phyloP scores from a whole-genome alignment of 2,113 vertebrate species.

The Nycticryphes semicollaris region DNA sequence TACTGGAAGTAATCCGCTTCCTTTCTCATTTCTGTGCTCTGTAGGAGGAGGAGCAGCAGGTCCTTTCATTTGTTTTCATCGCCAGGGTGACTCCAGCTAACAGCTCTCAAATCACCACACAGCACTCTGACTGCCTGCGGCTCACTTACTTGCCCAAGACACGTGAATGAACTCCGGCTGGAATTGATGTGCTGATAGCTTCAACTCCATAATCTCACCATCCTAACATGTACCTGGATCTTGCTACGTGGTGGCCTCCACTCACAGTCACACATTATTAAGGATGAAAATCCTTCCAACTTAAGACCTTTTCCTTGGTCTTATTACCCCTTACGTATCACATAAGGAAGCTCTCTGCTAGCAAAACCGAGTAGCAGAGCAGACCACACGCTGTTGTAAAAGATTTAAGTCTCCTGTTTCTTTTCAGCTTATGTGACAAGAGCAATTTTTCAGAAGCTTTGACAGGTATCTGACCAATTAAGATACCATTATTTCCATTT shows the following conservation, averaged over 20 bases:
- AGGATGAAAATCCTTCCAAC: background rate
- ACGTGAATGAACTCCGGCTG: background rate
- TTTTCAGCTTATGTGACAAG: background rate
- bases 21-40: background rate
- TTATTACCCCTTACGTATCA: background rate
- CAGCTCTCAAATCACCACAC: background rate
- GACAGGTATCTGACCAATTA: background rate
- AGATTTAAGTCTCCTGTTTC: background rate
- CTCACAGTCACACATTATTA: background rate
- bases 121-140: rapidly evolving
- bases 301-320: background rate
- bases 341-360: background rate
- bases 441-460: background rate
- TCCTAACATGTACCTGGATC: background rate
- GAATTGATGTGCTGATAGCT: background rate
- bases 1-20: background rate
- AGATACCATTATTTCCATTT: background rate
- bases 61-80: background rate
- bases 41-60: background rate
- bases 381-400: background rate
- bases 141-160: background rate
- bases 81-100: background rate
- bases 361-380: background rate
- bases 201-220: background rate
- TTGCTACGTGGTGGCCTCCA: background rate